phyloP scores from a whole-genome alignment of 2,113 vertebrate genomes.

The Salvelinus sp. region DNA sequence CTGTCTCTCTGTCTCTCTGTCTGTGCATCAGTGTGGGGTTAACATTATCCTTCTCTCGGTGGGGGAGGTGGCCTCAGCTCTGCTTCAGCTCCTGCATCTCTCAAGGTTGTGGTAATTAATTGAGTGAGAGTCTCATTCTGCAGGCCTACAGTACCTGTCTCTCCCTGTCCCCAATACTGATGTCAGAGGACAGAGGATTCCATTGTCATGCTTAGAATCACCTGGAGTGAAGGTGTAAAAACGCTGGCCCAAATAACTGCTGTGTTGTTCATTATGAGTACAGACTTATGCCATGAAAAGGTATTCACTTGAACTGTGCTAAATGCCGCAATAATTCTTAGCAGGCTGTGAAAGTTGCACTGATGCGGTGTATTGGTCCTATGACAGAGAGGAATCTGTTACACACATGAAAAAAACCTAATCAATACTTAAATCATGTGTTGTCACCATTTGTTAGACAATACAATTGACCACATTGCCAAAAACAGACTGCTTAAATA shows the following conservation, averaged over 20 bases:
- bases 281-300: conserved; percentile 25
- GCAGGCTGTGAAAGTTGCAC: not conserved
- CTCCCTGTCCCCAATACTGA: conserved; percentile 14
- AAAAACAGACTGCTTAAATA: no score
- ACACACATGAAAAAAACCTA: not conserved
- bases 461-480: not conserved
- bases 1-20: no score
- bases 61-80: conserved; percentile 33
- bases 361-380: not conserved
- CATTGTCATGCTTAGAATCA: conserved; percentile 24
- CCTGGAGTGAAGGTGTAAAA: not conserved
- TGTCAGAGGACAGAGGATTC: conserved; percentile 16
- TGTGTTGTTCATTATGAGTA: conserved; percentile 56
- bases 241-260: conserved; percentile 44
- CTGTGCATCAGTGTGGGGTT: not conserved
- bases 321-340: conserved; percentile 20
- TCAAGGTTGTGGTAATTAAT: conserved; percentile 53
- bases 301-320: conserved; percentile 41
- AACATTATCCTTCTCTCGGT: not conserved
- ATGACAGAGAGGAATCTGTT: not conserved
- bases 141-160: conserved; percentile 10
- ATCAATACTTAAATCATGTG: no score
- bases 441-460: not conserved
- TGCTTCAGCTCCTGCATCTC: conserved; percentile 26
- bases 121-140: conserved; percentile 46